phyloP scores from a whole-genome alignment of 2,888 invertebrate genomes.

The Meliscaeva auricollis region DNA sequence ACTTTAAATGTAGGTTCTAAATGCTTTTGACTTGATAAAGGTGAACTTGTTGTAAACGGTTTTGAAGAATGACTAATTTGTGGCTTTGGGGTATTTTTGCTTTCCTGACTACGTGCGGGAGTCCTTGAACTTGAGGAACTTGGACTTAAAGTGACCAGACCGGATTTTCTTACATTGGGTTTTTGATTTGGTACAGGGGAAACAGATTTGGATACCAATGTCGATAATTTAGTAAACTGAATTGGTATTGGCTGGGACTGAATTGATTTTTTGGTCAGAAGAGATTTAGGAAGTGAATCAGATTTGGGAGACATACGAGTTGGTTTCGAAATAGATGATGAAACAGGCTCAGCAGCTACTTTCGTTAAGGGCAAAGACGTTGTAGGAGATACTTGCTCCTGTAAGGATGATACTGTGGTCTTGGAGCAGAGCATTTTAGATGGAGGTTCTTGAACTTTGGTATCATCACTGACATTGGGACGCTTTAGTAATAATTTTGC shows the following conservation, averaged over 20 bases:
- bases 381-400: background rate
- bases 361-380: background rate
- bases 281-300: background rate
- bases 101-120: too few species aligned
- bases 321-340: background rate
- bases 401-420: background rate
- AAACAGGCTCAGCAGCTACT: background rate
- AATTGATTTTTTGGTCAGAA: background rate
- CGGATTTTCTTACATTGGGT: background rate
- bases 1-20: too few species aligned
- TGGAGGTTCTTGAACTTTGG: background rate
- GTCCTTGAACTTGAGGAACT: background rate
- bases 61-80: background rate
- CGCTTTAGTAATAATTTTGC: conserved; percentile 13
- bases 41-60: too few species aligned
- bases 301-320: background rate
- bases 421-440: background rate
- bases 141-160: background rate
- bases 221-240: background rate
- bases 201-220: background rate
- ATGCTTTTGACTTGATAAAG: background rate
- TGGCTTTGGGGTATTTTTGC: background rate
- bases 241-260: background rate
- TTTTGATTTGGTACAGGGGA: background rate
- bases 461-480: background rate